phyloP scores from a whole-genome alignment of 2,888 invertebrate species.

The Polylopha cassiicola region DNA sequence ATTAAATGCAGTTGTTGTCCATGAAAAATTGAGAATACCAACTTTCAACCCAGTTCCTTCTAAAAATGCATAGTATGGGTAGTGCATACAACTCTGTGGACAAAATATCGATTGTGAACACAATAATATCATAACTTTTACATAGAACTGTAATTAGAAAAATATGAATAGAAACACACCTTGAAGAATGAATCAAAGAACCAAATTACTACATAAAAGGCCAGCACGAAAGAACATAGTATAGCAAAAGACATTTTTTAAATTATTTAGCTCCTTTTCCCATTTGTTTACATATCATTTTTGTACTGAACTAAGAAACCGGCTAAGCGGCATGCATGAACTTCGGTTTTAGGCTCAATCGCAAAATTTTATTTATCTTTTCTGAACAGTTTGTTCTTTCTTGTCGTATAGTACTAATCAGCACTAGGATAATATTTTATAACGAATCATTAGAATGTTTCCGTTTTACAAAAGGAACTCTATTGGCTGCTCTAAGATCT shows the following conservation, averaged over 20 bases:
- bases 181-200: conserved; percentile 91
- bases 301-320: not conserved
- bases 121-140: not conserved
- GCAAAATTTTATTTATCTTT: no score
- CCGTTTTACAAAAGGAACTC: no score
- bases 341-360: no score
- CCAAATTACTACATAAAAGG: conserved; percentile 82
- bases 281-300: conserved; percentile 4
- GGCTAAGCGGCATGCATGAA: no score
- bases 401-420: no score
- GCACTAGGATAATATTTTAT: no score
- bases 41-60: conserved; percentile 86
- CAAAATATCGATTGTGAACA: conserved; percentile 19
- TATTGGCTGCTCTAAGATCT: no score
- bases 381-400: no score
- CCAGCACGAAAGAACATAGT: conserved; percentile 78
- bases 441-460: no score
- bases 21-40: conserved; percentile 83
- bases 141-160: conserved; percentile 10
- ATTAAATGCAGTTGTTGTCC: conserved; percentile 89
- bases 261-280: not conserved
- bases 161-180: conserved; percentile 64
- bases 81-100: conserved; percentile 88
- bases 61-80: conserved; percentile 86
- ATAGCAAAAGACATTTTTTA: conserved; percentile 80